Evolutionary conservation across 1,140 invertebrate genomes (phyloP).

Genomic region (Drosophila serrata): DNA sequence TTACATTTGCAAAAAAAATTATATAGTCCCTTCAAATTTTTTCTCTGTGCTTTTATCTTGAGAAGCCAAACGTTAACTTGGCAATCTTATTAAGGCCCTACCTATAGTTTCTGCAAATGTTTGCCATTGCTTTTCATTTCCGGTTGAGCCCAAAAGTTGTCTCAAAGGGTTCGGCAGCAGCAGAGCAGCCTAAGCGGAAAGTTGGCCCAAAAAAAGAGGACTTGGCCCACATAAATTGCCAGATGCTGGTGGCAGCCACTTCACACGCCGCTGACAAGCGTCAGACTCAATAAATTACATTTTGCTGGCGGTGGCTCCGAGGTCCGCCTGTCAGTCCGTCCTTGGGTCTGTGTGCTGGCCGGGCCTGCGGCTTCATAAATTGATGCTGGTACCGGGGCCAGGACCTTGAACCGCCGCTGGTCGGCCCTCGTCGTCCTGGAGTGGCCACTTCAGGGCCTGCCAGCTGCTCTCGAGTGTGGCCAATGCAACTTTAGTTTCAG

Average conservation of each 20-base stretch:
- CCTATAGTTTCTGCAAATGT: slow-evolving; percentile 39
- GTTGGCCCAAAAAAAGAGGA: slow-evolving; percentile 22
- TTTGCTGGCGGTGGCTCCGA: slow-evolving; percentile 27
- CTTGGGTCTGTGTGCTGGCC: slow-evolving; percentile 12
- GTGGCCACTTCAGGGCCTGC: slow-evolving; percentile 41
- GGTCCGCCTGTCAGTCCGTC: slow-evolving; percentile 30
- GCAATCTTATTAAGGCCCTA: slow-evolving; percentile 30
- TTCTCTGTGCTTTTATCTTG: slow-evolving; percentile 12
- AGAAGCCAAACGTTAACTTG: slow-evolving; percentile 22
- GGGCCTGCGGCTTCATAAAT: slow-evolving; percentile 45
- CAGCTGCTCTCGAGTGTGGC: slow-evolving; percentile 49
- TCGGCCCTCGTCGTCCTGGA: slow-evolving; percentile 31
- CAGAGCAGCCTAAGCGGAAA: slow-evolving; percentile 35
- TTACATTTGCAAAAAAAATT: neutral
- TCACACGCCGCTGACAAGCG: slow-evolving; percentile 64
- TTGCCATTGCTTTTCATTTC: slow-evolving; percentile 53
- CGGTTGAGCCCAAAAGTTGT: slow-evolving; percentile 47
- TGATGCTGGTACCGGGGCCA: slow-evolving; percentile 32
- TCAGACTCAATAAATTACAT: slow-evolving; percentile 71
- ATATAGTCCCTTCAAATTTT: neutral
- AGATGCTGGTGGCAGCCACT: slow-evolving; percentile 42
- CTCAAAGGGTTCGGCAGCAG: slow-evolving; percentile 47
- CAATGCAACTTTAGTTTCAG: slow-evolving; percentile 51
- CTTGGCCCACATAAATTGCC: slow-evolving; percentile 59
- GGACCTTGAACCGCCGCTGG: slow-evolving; percentile 54